Evolutionary conservation across 2,797 vertebrate genomes (phyloP), one percentile per base, ranked within the genome.

Genomic region (Alosa sapidissima): DNA sequence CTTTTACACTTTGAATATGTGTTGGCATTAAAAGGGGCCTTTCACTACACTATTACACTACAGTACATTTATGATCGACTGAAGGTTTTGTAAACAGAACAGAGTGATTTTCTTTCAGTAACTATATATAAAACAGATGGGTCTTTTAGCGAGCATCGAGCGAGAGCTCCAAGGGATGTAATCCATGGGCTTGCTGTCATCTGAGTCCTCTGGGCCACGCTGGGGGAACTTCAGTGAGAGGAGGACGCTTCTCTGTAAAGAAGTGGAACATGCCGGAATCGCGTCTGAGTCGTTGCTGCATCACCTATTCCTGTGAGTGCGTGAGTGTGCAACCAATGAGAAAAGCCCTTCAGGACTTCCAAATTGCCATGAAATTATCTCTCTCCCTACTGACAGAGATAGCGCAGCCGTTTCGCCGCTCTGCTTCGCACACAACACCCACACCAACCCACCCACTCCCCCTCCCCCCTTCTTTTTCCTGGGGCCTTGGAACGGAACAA

Each of bases 341-440:
- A 94, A 95, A 94, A 91, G 54, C 92, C 95, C 94, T 94, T 94
- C 93, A 94, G 95, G 94, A 95, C 93, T 90, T 94, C 92, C 92
- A 96, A 96, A 96, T 95, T 95, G 94, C 94, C 95, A 96, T 96
- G 95, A 96, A 96, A 96, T 96, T 92, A 96, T 95, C 94, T 96
- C 93, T 94, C 83, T 88, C 83, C 92, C 93, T 93, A 94, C 93
- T 94, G 92, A 93, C 93, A 92, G 94, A 96, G 95, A 96, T 96
- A 91, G 88, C 94, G 93, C 89, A 90, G 92, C 92, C 92, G 89
- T 55, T 90, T 89, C 92, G 93, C 93, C 90, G 91, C 88, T 91
- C 87, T 88, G 87, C 33, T 72, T 24, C 9, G 6, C 11, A 24
- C 62, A 68, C 62, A 68, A 14, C 62, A 68, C 62, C 28, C 62